Percentiles rank a stretch among this genome's conserved stretches.
Conservation (phyloP, 2,797 vertebrate species). For the Amazonetta brasiliensis region DNA sequence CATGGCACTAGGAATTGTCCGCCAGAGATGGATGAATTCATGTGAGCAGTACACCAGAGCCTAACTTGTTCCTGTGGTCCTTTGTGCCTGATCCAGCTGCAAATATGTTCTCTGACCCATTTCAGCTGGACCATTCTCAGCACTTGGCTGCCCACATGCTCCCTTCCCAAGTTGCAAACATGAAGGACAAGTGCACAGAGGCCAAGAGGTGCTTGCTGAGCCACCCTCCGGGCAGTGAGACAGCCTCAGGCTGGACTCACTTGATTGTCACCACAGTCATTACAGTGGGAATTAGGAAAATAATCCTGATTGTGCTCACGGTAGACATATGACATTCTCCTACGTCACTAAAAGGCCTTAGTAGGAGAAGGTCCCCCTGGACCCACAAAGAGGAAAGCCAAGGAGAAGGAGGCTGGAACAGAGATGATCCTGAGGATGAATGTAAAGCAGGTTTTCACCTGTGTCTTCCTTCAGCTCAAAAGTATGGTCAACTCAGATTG, state of each 20-base stretch:
- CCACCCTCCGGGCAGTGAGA: background rate
- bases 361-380: background rate
- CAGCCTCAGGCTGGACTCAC: background rate
- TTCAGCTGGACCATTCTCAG: background rate
- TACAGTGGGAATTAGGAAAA: background rate
- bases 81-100: background rate
- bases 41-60: background rate
- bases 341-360: background rate
- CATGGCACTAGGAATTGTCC: background rate
- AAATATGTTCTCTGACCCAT: background rate
- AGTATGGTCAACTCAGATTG: background rate
- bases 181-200: background rate
- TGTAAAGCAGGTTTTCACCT: background rate
- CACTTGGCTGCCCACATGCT: background rate
- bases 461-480: background rate
- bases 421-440: background rate
- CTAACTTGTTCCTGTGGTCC: background rate
- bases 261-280: background rate
- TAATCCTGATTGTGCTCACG: background rate
- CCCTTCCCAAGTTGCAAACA: background rate
- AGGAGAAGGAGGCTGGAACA: background rate
- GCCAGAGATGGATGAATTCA: background rate
- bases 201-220: background rate
- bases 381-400: background rate
- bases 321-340: background rate